These are phyloP conservation scores for Lissonota sp. DNA, from an alignment of 2,888 invertebrate species.

Conservation along the genomic window DNA sequence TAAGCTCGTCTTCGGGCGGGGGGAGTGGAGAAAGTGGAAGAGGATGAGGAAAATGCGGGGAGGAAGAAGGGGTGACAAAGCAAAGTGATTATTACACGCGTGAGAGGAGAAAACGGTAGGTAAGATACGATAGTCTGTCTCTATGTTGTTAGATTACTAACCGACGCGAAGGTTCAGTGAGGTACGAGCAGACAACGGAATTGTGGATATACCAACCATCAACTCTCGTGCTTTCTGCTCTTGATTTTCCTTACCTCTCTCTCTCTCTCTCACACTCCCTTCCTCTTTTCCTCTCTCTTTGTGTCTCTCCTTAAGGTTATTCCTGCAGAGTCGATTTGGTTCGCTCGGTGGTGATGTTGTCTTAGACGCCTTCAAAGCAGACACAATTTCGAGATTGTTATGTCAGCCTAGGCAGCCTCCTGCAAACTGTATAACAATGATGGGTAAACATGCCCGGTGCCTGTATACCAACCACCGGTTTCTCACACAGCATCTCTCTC, in stretches of 20 bases:
- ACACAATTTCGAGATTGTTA: slow-evolving; percentile 71
- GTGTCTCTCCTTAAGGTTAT: slow-evolving; percentile 12
- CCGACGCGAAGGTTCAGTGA: slow-evolving; percentile 33
- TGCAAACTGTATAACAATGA: slow-evolving; percentile 71
- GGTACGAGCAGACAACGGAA: slow-evolving; percentile 33
- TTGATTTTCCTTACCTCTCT: slow-evolving; percentile 21
- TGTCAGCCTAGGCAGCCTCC: slow-evolving; percentile 69
- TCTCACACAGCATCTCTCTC: slow-evolving; percentile 36
- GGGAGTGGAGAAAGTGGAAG: too few species aligned
- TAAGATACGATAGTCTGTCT: slow-evolving; percentile 50
- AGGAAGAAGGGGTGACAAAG: slow-evolving; percentile 47
- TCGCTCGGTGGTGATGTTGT: slow-evolving; percentile 62
- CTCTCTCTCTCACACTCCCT: slow-evolving; percentile 10
- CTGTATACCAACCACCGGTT: slow-evolving; percentile 52
- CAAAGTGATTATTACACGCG: slow-evolving; percentile 63
- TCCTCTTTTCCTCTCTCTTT: slow-evolving; percentile 12
- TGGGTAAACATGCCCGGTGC: slow-evolving; percentile 68
- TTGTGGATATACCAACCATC: slow-evolving; percentile 27
- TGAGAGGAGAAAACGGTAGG: slow-evolving; percentile 56
- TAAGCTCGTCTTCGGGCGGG: slow-evolving; percentile 54
- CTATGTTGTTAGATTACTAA: slow-evolving; percentile 29
- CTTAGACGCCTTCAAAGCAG: slow-evolving; percentile 70
- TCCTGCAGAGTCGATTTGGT: slow-evolving; percentile 47
- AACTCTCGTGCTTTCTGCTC: slow-evolving; percentile 21
- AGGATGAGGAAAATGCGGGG: too few species aligned